Conservation (phyloP, 2,113 vertebrate species). For the Sinocyclocheilus anshuiensis region DNA sequence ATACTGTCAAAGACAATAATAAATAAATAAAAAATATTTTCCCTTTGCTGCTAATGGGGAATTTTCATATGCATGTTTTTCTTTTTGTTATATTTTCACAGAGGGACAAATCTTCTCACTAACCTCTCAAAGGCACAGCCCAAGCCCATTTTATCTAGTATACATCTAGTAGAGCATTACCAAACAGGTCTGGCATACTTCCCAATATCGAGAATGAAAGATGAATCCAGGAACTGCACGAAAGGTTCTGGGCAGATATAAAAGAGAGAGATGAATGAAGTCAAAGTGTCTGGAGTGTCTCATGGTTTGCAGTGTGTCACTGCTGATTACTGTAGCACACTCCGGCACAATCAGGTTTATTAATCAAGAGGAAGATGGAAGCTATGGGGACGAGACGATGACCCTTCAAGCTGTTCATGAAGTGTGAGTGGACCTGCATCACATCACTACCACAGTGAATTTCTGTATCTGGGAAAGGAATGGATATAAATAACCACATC, state of each 20-base stretch:
- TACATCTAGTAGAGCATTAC: neutral
- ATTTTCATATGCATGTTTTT: too few relatives aligned
- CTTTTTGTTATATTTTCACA: too few relatives aligned
- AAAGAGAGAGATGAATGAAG: conserved; percentile 1
- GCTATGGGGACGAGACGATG: conserved; percentile 1
- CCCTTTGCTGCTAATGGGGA: too few relatives aligned
- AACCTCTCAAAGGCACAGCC: too few relatives aligned
- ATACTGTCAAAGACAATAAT: too few relatives aligned
- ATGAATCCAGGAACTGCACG: neutral
- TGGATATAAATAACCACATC: neutral
- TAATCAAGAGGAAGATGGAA: conserved; percentile 26
- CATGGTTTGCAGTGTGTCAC: conserved; percentile 13
- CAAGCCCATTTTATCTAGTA: neutral
- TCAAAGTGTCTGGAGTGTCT: conserved; percentile 6
- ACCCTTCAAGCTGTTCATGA: conserved; percentile 31
- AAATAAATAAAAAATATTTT: too few relatives aligned
- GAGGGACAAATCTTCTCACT: too few relatives aligned
- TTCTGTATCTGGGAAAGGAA: neutral
- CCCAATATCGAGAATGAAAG: conserved; percentile 1
- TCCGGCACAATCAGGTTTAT: conserved; percentile 35
- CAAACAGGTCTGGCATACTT: neutral
- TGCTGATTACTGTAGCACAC: conserved; percentile 12
- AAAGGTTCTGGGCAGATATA: conserved; percentile 1
- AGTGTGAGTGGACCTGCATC: conserved; percentile 5
- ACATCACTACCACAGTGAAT: conserved; percentile 4